Conservation (phyloP, 2,888 invertebrate genomes). For the Cryptus armator region DNA sequence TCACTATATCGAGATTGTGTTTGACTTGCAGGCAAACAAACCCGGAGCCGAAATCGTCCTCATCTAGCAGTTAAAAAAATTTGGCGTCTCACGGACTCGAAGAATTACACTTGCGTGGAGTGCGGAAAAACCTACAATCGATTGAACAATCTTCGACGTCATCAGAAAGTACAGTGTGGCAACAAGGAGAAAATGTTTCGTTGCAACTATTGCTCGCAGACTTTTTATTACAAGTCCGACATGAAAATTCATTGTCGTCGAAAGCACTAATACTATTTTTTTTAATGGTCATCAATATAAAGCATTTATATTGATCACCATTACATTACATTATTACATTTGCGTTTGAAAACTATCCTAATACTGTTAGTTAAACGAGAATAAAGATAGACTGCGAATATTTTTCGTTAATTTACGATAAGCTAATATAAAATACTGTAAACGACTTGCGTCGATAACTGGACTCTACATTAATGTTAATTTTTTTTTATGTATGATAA, state of each 20-base stretch:
- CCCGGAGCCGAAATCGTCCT: not conserved
- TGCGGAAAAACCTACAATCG: slow-evolving; percentile 63
- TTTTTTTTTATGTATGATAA: slow-evolving; percentile 7
- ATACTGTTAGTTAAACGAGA: not conserved
- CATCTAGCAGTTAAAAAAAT: slow-evolving; percentile 5
- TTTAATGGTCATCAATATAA: too few species aligned
- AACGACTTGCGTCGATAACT: not conserved
- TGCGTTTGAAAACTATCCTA: not conserved
- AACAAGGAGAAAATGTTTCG: slow-evolving; percentile 82
- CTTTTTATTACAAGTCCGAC: slow-evolving; percentile 85
- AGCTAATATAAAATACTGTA: not conserved
- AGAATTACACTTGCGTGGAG: slow-evolving; percentile 55
- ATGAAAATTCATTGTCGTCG: slow-evolving; percentile 83
- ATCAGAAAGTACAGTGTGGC: slow-evolving; percentile 64
- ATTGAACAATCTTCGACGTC: slow-evolving; percentile 61
- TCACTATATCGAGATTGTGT: slow-evolving; percentile 1
- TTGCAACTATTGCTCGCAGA: slow-evolving; percentile 83
- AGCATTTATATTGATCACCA: not conserved
- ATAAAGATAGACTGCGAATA: not conserved
- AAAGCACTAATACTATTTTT: slow-evolving; percentile 27
- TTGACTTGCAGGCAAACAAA: slow-evolving; percentile 20
- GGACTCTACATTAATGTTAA: not conserved
- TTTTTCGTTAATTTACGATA: slow-evolving; percentile 2
- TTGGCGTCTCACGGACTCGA: not conserved
- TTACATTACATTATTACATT: not conserved